These are phyloP conservation scores for Otus sunia DNA, from an alignment of 2,113 vertebrate genomes.

Conservation along the genomic window DNA sequence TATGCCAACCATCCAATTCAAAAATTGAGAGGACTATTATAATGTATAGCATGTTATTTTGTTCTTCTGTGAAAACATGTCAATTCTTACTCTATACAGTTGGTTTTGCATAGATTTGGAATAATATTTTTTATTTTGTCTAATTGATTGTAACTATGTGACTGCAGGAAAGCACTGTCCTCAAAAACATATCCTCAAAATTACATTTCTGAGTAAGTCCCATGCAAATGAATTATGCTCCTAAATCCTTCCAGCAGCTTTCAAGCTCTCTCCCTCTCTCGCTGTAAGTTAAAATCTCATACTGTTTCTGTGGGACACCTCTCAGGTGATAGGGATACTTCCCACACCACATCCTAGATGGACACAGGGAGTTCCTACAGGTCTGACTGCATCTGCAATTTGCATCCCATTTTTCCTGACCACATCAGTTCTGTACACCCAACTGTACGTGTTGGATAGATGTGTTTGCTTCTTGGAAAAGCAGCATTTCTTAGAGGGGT, in stretches of 20 bases:
- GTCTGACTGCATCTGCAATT: background rate
- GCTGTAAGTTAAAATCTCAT: fast-evolving
- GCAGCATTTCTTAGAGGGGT: background rate
- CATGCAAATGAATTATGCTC: background rate
- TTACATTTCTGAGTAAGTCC: background rate
- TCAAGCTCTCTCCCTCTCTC: background rate
- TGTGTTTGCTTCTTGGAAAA: background rate
- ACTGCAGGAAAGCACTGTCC: background rate
- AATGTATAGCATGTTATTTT: background rate
- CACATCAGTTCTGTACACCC: background rate
- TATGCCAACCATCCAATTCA: background rate
- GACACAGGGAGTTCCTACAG: background rate
- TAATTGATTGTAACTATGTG: background rate
- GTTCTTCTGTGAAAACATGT: background rate
- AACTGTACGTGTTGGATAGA: too few species aligned
- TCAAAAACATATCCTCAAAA: background rate
- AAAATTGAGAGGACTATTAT: background rate
- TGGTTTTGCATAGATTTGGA: background rate
- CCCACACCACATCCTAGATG: background rate
- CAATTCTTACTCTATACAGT: background rate
- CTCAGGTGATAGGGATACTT: background rate
- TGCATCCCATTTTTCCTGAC: background rate
- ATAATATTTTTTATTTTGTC: background rate
- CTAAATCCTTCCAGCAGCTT: background rate
- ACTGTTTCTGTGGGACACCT: background rate